Conservation (phyloP, 2,888 invertebrate genomes). For the Callyntrura sp. region DNA sequence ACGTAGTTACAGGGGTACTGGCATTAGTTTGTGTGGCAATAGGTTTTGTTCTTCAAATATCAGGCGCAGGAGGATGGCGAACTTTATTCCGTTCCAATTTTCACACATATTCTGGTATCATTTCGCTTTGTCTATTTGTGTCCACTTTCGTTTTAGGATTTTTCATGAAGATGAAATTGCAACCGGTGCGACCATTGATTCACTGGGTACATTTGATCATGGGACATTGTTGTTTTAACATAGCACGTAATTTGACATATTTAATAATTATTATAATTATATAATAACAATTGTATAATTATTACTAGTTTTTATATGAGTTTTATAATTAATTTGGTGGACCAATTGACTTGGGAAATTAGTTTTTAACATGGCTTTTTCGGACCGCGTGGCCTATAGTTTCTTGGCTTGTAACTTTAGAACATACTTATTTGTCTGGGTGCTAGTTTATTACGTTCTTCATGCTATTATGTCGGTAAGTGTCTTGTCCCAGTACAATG, state of each 20-base stretch:
- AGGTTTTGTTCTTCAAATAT: background rate
- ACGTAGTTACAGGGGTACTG: background rate
- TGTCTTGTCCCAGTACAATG: background rate
- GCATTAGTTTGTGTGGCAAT: background rate
- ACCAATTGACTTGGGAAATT: too few species aligned
- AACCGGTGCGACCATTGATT: background rate
- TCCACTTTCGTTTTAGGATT: background rate
- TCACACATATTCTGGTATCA: slow-evolving; percentile 54
- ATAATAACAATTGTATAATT: background rate
- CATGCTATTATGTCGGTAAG: slow-evolving; percentile 60
- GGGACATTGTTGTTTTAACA: slow-evolving; percentile 41
- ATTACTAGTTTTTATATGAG: background rate
- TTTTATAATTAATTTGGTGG: background rate
- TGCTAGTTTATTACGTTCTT: slow-evolving; percentile 33
- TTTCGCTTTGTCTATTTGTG: background rate
- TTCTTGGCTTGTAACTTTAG: slow-evolving; percentile 49
- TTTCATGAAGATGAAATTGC: background rate
- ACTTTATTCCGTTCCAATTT: slow-evolving; percentile 61
- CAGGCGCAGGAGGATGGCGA: slow-evolving; percentile 7
- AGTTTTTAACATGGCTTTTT: slow-evolving; percentile 55
- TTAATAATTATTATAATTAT: too few species aligned
- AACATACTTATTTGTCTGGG: slow-evolving; percentile 34
- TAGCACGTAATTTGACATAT: slow-evolving; percentile 30
- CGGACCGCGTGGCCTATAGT: slow-evolving; percentile 48
- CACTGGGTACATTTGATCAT: slow-evolving; percentile 38